Evolutionary conservation across 2,113 vertebrate species (phyloP).

Genomic region (Takifugu flavidus): DNA sequence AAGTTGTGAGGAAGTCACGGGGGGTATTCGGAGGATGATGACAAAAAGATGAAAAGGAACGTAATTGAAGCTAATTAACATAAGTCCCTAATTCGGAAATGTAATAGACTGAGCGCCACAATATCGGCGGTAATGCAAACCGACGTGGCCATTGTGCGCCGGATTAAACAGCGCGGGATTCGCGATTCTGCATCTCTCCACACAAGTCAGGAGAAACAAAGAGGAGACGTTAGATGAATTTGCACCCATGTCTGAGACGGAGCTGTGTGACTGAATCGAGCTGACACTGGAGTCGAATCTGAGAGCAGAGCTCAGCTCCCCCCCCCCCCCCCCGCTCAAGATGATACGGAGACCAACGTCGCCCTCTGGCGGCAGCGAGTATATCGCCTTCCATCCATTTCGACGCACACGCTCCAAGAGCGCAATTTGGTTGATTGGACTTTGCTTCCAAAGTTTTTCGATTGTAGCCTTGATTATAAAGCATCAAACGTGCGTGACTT

Average conservation of each 20-base stretch:
- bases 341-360: constrained; percentile 64
- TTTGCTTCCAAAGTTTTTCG: no score
- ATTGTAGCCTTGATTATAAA: no score
- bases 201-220: constrained; percentile 67
- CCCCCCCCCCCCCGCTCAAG: constrained; percentile 8
- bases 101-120: constrained; percentile 46
- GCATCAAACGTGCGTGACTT: no score
- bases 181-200: constrained; percentile 58
- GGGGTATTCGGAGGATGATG: constrained; percentile 40
- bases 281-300: constrained; percentile 58
- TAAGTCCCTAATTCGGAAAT: constrained; percentile 50
- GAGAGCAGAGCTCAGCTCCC: constrained; percentile 3
- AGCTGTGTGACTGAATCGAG: constrained; percentile 69
- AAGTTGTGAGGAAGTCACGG: constrained; percentile 10
- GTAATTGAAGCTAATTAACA: constrained; percentile 62
- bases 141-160: constrained; percentile 59
- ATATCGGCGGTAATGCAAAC: constrained; percentile 55
- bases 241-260: constrained; percentile 64
- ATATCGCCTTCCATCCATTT: not conserved
- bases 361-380: constrained; percentile 62
- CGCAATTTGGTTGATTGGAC: no score
- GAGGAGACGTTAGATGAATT: constrained; percentile 63
- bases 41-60: constrained; percentile 55
- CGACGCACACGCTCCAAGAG: not conserved
- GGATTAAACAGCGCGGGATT: constrained; percentile 61